Conservation (phyloP, 2,113 vertebrate species). For the Puntigrus tetrazona region DNA sequence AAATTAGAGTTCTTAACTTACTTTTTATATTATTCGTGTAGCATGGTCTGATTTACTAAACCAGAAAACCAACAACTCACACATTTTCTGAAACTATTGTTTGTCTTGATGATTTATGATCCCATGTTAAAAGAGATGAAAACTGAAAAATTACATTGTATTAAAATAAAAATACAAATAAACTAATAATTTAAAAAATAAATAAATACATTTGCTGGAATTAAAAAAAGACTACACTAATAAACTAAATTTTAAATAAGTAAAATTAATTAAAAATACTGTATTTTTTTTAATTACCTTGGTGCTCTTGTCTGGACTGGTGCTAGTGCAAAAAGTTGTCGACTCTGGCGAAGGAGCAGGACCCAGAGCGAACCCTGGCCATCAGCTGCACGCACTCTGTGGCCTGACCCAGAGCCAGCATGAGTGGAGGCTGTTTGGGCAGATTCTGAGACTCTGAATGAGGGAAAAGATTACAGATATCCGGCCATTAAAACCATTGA, state of each 20-base stretch:
- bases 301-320: conserved; percentile 68
- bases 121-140: not conserved
- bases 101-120: not conserved
- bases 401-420: conserved; percentile 96
- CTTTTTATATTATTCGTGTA: not conserved
- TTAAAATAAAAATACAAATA: not conserved
- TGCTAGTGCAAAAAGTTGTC: conserved; percentile 99
- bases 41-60: not conserved
- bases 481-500: not conserved
- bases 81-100: not conserved
- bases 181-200: not conserved
- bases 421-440: conserved; percentile 96
- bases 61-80: not conserved
- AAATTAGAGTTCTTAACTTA: not conserved
- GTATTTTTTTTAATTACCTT: not conserved
- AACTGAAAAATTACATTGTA: not conserved
- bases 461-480: conserved; percentile 26
- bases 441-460: conserved; percentile 94
- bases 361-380: conserved; percentile 92
- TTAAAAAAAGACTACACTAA: not conserved
- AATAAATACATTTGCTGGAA: not conserved
- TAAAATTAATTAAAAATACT: too few species aligned
- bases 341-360: conserved; percentile 98
- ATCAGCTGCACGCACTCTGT: conserved; percentile 97
- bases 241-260: too few species aligned